Conservation (phyloP, 2,888 invertebrate genomes). For the Drosophila crucigera region DNA sequence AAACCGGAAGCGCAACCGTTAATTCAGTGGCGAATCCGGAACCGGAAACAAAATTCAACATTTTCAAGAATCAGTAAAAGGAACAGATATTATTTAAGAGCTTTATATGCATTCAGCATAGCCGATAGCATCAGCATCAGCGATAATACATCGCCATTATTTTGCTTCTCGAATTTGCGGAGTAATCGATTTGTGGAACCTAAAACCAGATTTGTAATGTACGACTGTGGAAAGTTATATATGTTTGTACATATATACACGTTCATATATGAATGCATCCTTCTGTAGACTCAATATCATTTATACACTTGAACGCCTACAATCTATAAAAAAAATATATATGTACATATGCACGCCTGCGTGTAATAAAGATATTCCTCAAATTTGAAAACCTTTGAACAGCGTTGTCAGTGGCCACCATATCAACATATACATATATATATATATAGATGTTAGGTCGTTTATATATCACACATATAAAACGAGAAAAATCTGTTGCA, state of each 20-base stretch:
- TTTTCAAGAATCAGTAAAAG: neutral
- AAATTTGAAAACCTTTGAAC: conserved; percentile 1
- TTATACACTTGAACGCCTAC: conserved; percentile 67
- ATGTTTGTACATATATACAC: conserved; percentile 37
- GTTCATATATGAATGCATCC: conserved; percentile 26
- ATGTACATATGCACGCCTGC: neutral
- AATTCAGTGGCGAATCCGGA: neutral
- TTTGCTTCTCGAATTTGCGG: neutral
- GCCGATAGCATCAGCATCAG: no score
- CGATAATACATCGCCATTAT: no score
- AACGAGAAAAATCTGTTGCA: neutral
- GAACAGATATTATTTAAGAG: neutral
- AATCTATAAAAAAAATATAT: neutral
- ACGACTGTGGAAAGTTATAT: conserved; percentile 16
- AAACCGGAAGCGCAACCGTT: neutral
- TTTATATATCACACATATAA: neutral
- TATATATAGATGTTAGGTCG: neutral
- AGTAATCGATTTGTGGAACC: conserved; percentile 20
- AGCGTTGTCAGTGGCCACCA: no score
- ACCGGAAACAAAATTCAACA: neutral
- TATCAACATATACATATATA: neutral
- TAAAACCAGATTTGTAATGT: conserved; percentile 1
- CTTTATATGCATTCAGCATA: neutral
- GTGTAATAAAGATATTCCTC: neutral
- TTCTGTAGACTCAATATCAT: conserved; percentile 57